Percentiles rank a stretch among this genome's conserved stretches.
Evolutionary conservation across 2,113 vertebrate genomes (phyloP).

Genomic region (Alectura lathami): DNA sequence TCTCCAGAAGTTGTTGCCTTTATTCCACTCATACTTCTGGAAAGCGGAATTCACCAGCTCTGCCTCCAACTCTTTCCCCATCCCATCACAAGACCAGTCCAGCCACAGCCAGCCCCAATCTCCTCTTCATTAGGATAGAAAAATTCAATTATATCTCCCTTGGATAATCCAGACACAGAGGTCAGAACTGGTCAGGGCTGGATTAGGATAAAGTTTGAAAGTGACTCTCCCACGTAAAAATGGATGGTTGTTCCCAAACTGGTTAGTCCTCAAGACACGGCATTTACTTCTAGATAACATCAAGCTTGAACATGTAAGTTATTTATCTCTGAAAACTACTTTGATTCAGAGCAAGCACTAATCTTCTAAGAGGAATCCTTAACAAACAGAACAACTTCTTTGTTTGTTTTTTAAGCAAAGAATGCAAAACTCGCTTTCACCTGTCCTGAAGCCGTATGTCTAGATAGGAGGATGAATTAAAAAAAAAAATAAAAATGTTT

Average conservation of each 20-base stretch:
- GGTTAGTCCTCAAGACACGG: neutral
- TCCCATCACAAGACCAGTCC: neutral
- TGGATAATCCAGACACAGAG: neutral
- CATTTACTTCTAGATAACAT: neutral
- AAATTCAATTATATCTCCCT: neutral
- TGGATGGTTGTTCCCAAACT: neutral
- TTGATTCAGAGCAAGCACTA: neutral
- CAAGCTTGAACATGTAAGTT: neutral
- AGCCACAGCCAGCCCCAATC: neutral
- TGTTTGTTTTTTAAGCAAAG: neutral
- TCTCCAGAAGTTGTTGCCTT: neutral
- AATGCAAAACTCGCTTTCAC: neutral
- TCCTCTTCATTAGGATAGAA: neutral
- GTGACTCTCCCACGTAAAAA: neutral
- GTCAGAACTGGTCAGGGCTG: neutral
- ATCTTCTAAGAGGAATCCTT: neutral
- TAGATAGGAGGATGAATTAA: neutral
- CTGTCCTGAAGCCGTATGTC: neutral
- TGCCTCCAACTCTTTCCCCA: neutral
- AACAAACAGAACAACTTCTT: neutral
- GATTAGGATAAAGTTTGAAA: neutral
- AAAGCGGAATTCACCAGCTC: neutral
- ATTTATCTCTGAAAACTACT: neutral
- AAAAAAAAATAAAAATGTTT: neutral
- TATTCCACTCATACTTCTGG: accelerated